phyloP scores from a whole-genome alignment of 2,888 invertebrate genomes.

The Homarus gammarus region DNA sequence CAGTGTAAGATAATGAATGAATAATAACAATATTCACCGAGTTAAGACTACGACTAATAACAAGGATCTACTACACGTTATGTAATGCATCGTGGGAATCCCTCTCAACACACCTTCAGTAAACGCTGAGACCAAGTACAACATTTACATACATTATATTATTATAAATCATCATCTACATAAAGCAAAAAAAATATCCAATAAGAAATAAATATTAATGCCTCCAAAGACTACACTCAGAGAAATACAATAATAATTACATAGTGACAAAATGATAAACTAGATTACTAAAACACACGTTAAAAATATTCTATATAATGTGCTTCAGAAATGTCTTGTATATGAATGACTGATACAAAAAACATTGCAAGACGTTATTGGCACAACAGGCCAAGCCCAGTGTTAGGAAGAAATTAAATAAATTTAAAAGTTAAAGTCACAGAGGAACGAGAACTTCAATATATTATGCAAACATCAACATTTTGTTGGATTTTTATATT shows the following conservation, averaged over 20 bases:
- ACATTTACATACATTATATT: too few relatives aligned
- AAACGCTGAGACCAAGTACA: not conserved
- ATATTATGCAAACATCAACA: too few relatives aligned
- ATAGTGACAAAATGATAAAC: not conserved
- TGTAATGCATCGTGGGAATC: not conserved
- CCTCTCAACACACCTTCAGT: not conserved
- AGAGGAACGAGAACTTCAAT: too few relatives aligned
- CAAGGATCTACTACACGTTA: not conserved
- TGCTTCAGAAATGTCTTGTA: not conserved
- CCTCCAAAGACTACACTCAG: slow-evolving; percentile 25
- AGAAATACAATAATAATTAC: not conserved
- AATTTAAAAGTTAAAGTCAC: too few relatives aligned
- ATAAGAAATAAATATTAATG: slow-evolving; percentile 29
- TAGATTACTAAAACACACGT: too few relatives aligned
- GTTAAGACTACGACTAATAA: not conserved
- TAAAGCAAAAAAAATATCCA: not conserved
- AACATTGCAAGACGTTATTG: not conserved
- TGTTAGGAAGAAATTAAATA: too few relatives aligned
- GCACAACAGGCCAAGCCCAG: not conserved
- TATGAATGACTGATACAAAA: not conserved
- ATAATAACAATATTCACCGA: not conserved
- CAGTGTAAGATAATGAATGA: not conserved
- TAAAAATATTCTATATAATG: not conserved
- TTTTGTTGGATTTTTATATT: too few relatives aligned
- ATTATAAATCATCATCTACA: too few relatives aligned